Base-by-base conservation (phyloP, 2,888 invertebrate species). In the Meiosimyza decipiens region DNA sequence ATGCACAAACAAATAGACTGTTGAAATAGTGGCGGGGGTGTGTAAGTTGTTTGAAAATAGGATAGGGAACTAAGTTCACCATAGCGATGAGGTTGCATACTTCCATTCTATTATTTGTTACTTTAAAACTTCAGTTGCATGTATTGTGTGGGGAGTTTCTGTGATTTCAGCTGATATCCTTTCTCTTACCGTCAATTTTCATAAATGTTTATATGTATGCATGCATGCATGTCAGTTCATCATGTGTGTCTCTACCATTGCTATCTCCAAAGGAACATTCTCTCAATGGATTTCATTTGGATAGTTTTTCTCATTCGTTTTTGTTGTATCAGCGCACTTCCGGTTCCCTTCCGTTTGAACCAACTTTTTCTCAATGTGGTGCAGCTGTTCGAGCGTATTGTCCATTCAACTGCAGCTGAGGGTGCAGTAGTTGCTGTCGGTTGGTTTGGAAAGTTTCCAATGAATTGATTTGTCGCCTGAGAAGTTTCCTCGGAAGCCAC, bases 401-500 rank as follows among this genome's bases (percentile, higher is more conserved):
- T 60, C 59, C 67, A 69, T 51, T 69, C 69, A 51, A 60, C 69
- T 40, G 15, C 47, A 52, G 51, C 47, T 64, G 54, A 55, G 62
- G 9, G 40, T 12, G 47, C 13, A 22, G 59, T 28, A 13, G 18
- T 22, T 28, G 6, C 6, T 59, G n/a, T n/a, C 59, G 13, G 28
- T n/a, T 13, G 59, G 73, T 77, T 78, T 79, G 80, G 78, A 78
- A 79, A 76, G 63, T 75, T 78, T 78, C 78, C 78, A 79, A 80
- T 77, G 77, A 80, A 80, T 80, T 79, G 80, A 80, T 80, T 80
- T 80, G 80, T 79, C 79, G 77, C 76, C 76, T 77, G 76, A 78
- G 74, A 79, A 78, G 76, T 78, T 78, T 76, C 71, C 74, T 73
- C 76, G 77, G 77, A 78, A 78, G 72, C 76, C 77, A 72, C 77